Percentiles rank a stretch among this genome's conserved stretches.
Evolutionary conservation across 2,797 vertebrate genomes (phyloP).

Genomic region (Oryzias dopingdopingensis): DNA sequence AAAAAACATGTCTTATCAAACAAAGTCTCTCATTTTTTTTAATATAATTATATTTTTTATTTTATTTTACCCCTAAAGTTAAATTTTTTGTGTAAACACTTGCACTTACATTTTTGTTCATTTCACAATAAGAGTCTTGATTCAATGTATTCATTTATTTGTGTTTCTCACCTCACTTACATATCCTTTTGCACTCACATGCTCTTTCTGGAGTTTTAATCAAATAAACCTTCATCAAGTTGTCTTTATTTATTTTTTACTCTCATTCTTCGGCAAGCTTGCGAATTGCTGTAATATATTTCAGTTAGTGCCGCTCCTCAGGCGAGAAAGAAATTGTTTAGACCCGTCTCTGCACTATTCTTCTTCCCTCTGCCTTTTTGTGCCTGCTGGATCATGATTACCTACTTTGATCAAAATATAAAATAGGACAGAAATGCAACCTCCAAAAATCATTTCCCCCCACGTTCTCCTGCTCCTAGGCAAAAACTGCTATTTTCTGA

Average conservation of each 20-base stretch:
- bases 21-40: neutral
- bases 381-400: conserved; percentile 17
- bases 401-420: conserved; percentile 6
- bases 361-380: conserved; percentile 4
- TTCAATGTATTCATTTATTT: neutral
- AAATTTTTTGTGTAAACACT: conserved; percentile 32
- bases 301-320: conserved; percentile 22
- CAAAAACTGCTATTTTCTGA: conserved; percentile 15
- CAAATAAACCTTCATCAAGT: conserved; percentile 19
- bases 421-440: conserved; percentile 9
- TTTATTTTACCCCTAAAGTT: conserved; percentile 37
- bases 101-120: conserved; percentile 17
- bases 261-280: conserved; percentile 14
- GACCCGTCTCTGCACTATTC: neutral
- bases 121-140: neutral
- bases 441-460: conserved; percentile 9
- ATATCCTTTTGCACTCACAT: neutral
- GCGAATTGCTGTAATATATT: conserved; percentile 35
- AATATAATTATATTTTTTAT: neutral
- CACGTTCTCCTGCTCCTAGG: neutral
- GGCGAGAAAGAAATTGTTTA: conserved; percentile 12
- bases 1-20: too few species aligned
- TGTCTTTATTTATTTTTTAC: conserved; percentile 6
- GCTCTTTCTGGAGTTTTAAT: conserved; percentile 26
- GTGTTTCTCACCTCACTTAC: neutral